A percentile compares a stretch with the other conserved stretches of the same genome.
Conservation (phyloP, 2,888 invertebrate species). For the Phyllotreta striolata region DNA sequence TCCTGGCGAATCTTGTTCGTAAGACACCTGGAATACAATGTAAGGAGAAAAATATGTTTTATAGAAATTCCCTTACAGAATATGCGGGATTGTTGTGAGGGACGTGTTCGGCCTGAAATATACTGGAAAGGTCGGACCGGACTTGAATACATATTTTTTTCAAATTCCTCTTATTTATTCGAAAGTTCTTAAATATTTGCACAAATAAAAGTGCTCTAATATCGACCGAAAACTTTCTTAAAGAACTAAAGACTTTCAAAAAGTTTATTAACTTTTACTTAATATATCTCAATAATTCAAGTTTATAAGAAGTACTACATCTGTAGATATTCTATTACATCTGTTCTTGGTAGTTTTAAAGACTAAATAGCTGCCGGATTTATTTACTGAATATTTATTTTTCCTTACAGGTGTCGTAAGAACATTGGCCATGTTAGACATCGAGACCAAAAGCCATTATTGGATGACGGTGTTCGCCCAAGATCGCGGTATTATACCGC, state of each 20-base stretch:
- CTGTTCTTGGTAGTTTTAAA: too few relatives aligned
- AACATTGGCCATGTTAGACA: slow-evolving; percentile 85
- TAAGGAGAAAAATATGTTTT: slow-evolving; percentile 24
- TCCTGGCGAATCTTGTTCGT: slow-evolving; percentile 4
- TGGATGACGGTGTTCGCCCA: slow-evolving; percentile 95
- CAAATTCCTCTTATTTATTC: not conserved
- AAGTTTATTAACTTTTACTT: too few relatives aligned
- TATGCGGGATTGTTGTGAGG: slow-evolving; percentile 25
- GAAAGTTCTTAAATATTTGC: not conserved
- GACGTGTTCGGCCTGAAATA: slow-evolving; percentile 23
- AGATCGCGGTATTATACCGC: slow-evolving; percentile 88
- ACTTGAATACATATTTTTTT: not conserved
- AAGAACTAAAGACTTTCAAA: too few relatives aligned
- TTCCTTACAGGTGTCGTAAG: slow-evolving; percentile 76
- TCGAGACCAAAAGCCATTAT: slow-evolving; percentile 86
- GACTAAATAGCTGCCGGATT: not conserved
- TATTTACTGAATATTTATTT: slow-evolving; percentile 5
- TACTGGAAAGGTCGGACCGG: not conserved
- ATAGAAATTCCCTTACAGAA: slow-evolving; percentile 22
- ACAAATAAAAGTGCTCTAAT: too few relatives aligned
- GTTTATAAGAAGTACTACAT: too few relatives aligned
- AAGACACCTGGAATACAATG: slow-evolving; percentile 24
- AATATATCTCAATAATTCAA: too few relatives aligned
- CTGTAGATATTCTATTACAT: too few relatives aligned
- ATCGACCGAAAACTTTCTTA: too few relatives aligned